Evolutionary conservation across 2,888 invertebrate genomes (phyloP).

Genomic region (Ptychoptera contaminata): DNA sequence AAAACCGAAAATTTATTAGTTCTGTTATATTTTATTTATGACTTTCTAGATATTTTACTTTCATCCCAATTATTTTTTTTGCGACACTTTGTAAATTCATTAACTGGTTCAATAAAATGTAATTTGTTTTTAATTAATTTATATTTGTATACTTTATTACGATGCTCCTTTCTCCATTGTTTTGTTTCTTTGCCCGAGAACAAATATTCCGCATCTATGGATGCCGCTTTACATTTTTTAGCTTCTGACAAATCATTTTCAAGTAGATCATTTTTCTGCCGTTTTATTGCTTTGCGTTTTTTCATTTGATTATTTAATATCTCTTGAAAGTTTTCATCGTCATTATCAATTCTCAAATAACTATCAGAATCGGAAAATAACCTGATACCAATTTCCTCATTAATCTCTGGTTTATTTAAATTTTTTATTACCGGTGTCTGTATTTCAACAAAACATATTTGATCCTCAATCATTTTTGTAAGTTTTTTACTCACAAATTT

Average conservation of each 20-base stretch:
- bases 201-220: neutral
- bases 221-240: neutral
- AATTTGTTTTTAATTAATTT: neutral
- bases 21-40: neutral
- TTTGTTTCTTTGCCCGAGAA: neutral
- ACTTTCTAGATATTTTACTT: neutral
- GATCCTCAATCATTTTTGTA: slow-evolving; percentile 1
- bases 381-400: neutral
- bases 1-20: slow-evolving; percentile 46
- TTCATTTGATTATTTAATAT: neutral
- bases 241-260: neutral
- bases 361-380: neutral
- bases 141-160: neutral
- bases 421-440: neutral
- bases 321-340: neutral
- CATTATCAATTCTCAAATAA: neutral
- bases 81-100: slow-evolving; percentile 1
- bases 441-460: neutral
- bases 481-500: slow-evolving; percentile 4
- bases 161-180: neutral
- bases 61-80: slow-evolving; percentile 4
- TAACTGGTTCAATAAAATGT: slow-evolving; percentile 1
- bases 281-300: neutral
- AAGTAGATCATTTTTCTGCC: neutral
- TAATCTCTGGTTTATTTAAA: too few relatives aligned